These are phyloP conservation scores for Alcis repandata DNA, from an alignment of 2,888 invertebrate species.

Conservation along the genomic window DNA sequence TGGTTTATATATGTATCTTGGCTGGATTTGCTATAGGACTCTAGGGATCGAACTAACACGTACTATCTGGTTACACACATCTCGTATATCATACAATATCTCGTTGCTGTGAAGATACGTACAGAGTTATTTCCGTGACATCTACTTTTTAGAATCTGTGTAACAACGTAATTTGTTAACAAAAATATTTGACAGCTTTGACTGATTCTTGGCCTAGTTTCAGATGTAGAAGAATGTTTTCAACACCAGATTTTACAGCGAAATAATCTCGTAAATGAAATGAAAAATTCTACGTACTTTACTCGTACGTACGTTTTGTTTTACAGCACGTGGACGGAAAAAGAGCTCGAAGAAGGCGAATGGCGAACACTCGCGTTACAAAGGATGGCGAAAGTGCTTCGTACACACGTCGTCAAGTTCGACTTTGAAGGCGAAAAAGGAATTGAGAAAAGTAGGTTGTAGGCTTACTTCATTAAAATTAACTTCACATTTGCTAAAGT, in stretches of 20 bases:
- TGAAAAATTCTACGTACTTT: not conserved
- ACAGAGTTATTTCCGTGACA: too few species aligned
- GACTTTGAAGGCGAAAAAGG: constrained; percentile 80
- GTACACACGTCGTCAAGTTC: constrained; percentile 89
- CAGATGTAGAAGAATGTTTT: not conserved
- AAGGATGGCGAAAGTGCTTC: constrained; percentile 86
- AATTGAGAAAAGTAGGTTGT: constrained; percentile 71
- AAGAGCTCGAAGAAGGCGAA: constrained; percentile 76
- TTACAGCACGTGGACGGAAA: constrained; percentile 74
- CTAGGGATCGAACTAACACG: too few species aligned
- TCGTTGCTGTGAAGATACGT: too few species aligned
- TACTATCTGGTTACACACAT: too few species aligned
- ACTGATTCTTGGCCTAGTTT: too few species aligned
- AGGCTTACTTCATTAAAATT: not conserved
- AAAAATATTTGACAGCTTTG: too few species aligned
- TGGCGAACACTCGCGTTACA: constrained; percentile 88
- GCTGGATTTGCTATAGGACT: too few species aligned
- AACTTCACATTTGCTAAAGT: constrained; percentile 3
- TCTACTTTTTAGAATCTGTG: too few species aligned
- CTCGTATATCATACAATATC: too few species aligned
- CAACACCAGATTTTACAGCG: too few species aligned
- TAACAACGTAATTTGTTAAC: too few species aligned
- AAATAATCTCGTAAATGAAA: not conserved
- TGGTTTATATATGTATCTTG: too few species aligned
- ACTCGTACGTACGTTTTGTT: constrained; percentile 28